phyloP scores from a whole-genome alignment of 2,888 invertebrate species.

The Schizotus pectinicornis region DNA sequence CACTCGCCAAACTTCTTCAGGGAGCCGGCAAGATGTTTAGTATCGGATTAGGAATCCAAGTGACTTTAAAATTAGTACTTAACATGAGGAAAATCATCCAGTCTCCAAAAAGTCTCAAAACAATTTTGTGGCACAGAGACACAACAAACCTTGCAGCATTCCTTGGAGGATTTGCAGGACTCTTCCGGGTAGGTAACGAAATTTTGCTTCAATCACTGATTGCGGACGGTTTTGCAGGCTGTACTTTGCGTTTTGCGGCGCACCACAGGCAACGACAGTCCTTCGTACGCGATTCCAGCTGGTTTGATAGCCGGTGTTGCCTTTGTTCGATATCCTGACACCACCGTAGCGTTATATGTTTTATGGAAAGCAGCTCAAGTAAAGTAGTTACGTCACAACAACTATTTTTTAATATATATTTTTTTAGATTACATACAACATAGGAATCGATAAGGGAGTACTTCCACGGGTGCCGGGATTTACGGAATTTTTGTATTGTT shows the following conservation, averaged over 20 bases:
- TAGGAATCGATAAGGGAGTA: conserved; percentile 69
- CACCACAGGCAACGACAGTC: conserved; percentile 65
- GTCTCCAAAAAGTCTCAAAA: conserved; percentile 61
- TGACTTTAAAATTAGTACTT: conserved; percentile 65
- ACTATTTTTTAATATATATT: conserved; percentile 9
- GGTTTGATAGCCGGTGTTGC: conserved; percentile 74
- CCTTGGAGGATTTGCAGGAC: conserved; percentile 71
- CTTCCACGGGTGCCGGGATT: conserved; percentile 75
- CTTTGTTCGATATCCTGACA: conserved; percentile 77
- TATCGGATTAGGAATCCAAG: conserved; percentile 67
- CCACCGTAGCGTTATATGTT: conserved; percentile 80
- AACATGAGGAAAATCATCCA: conserved; percentile 62
- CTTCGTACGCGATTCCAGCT: conserved; percentile 70
- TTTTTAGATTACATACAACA: conserved; percentile 71
- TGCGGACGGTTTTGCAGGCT: conserved; percentile 59
- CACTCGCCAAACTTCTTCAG: conserved; percentile 51
- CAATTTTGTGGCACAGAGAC: conserved; percentile 62
- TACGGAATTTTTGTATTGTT: conserved; percentile 73
- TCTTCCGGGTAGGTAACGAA: conserved; percentile 66
- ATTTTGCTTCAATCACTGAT: neutral
- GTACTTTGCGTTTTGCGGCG: conserved; percentile 71
- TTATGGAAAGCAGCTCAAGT: conserved; percentile 86
- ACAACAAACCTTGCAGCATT: conserved; percentile 70
- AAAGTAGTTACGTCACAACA: conserved; percentile 30
- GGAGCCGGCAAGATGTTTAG: conserved; percentile 66